Percentiles rank a stretch among this genome's conserved stretches.
These are phyloP conservation scores for Ichneumoninae sp. DNA, from an alignment of 2,888 invertebrate genomes.

Conservation along the genomic window DNA sequence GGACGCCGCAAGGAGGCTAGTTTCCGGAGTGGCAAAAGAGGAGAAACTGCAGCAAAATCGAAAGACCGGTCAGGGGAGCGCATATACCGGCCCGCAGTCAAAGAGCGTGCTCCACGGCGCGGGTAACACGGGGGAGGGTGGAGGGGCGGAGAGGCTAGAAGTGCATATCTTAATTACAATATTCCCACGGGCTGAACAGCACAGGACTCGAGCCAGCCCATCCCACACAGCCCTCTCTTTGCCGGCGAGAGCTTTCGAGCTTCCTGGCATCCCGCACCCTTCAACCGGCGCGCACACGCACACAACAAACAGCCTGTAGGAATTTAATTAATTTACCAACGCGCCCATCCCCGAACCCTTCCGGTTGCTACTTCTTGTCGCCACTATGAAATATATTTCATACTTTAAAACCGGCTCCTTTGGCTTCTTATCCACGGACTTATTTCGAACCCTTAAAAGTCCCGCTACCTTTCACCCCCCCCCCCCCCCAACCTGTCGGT, in stretches of 20 bases:
- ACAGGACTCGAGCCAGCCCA: constrained; percentile 73
- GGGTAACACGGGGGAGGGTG: constrained; percentile 40
- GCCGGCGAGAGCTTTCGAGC: constrained; percentile 36
- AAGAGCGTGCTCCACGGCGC: constrained; percentile 24
- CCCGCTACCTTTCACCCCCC: background rate
- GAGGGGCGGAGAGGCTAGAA: constrained; percentile 67
- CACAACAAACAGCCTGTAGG: constrained; percentile 70
- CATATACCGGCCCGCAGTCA: constrained; percentile 1
- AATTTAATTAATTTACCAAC: constrained; percentile 82
- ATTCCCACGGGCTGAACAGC: constrained; percentile 79
- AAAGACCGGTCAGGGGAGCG: constrained; percentile 5
- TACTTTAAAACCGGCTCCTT: constrained; percentile 69
- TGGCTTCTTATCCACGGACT: constrained; percentile 13
- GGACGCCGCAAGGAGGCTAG: constrained; percentile 28
- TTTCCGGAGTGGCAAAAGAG: constrained; percentile 38
- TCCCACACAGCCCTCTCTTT: constrained; percentile 52
- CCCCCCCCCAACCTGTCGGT: background rate
- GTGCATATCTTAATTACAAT: constrained; percentile 82
- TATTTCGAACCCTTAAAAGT: constrained; percentile 24
- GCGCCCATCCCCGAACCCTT: constrained; percentile 64
- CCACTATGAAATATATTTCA: constrained; percentile 79
- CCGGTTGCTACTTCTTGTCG: constrained; percentile 77
- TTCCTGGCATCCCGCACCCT: constrained; percentile 61
- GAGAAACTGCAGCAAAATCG: constrained; percentile 4
- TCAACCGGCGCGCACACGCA: constrained; percentile 50